phyloP scores from a whole-genome alignment of 1,140 invertebrate genomes.

The Trichonephila clavipes region DNA sequence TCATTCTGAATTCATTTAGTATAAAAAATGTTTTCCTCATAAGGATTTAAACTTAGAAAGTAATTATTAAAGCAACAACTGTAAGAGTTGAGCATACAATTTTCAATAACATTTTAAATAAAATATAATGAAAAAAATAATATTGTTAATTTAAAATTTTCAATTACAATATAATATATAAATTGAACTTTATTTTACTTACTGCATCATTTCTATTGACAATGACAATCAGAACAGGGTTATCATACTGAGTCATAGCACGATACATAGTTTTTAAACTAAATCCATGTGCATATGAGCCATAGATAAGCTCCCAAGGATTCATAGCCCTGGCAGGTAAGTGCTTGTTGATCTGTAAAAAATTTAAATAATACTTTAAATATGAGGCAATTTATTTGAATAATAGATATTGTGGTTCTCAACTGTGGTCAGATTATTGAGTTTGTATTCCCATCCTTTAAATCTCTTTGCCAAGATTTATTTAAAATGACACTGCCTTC shows the following conservation, averaged over 20 bases:
- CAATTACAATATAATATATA: neutral
- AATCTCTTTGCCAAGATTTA: too few relatives aligned
- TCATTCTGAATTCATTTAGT: too few relatives aligned
- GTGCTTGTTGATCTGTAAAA: slow-evolving; percentile 84
- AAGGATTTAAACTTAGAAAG: neutral
- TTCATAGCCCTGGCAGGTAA: slow-evolving; percentile 96
- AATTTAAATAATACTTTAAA: neutral
- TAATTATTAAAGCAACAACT: neutral
- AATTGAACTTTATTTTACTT: slow-evolving; percentile 81
- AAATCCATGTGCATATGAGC: slow-evolving; percentile 97
- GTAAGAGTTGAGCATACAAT: neutral
- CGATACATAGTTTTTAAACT: slow-evolving; percentile 98
- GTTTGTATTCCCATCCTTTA: too few relatives aligned
- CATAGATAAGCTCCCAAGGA: slow-evolving; percentile 96
- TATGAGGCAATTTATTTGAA: too few relatives aligned
- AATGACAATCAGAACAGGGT: slow-evolving; percentile 94
- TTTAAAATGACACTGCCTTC: too few relatives aligned
- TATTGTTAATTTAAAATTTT: neutral
- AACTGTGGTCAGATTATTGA: neutral
- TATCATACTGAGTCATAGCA: slow-evolving; percentile 94
- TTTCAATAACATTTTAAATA: neutral
- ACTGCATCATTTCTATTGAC: slow-evolving; percentile 96
- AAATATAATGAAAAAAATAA: neutral
- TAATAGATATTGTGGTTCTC: neutral
- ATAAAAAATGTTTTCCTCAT: too few relatives aligned